These are phyloP conservation scores for Lycopodina hypogea DNA, from an alignment of 37 sponge, comb jelly and placozoan species.

Conservation along the genomic window DNA sequence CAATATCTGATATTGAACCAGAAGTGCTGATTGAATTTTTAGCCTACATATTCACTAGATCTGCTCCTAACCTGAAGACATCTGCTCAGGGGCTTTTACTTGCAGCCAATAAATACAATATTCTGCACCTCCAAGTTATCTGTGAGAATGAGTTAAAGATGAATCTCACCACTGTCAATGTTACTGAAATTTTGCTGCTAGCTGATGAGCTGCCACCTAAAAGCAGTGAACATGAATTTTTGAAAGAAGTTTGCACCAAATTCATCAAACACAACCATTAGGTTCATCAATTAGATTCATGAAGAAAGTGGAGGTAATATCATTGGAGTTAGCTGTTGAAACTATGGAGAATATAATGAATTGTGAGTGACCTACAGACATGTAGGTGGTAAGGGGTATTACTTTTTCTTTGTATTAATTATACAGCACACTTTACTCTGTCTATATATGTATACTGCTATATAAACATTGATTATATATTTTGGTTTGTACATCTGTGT, in stretches of 20 bases:
- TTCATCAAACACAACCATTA: neutral
- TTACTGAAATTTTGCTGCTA: neutral
- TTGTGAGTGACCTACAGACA: too few relatives aligned
- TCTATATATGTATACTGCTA: too few relatives aligned
- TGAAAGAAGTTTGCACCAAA: neutral
- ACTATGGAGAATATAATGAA: too few relatives aligned
- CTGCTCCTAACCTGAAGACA: neutral
- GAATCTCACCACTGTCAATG: neutral
- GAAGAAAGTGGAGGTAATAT: neutral
- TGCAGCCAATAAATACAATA: conserved; percentile 2
- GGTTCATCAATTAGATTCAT: neutral
- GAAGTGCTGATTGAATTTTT: neutral
- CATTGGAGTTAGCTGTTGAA: too few relatives aligned
- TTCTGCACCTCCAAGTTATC: neutral
- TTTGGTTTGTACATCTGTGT: too few relatives aligned
- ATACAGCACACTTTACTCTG: too few relatives aligned
- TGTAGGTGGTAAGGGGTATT: too few relatives aligned
- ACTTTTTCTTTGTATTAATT: too few relatives aligned
- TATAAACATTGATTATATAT: too few relatives aligned
- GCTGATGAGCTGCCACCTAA: neutral
- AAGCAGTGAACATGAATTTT: too few relatives aligned
- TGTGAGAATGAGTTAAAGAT: neutral
- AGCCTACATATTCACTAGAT: neutral
- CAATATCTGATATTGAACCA: conserved; percentile 1
- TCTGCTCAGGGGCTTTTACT: neutral